phyloP scores from a whole-genome alignment of 2,797 vertebrate genomes.

The Halcyon leucocephala region DNA sequence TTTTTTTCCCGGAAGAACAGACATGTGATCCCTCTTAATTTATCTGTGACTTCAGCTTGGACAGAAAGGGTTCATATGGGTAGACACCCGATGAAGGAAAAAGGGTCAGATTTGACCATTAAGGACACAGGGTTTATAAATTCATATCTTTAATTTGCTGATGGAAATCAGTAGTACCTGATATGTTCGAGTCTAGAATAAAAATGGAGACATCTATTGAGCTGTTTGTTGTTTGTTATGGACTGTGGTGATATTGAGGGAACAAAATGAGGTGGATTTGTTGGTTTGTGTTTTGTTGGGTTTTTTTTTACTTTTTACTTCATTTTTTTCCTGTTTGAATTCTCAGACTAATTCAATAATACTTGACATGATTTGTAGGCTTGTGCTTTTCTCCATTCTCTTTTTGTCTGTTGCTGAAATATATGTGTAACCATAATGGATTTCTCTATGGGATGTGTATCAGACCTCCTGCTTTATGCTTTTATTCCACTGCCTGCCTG shows the following conservation, averaged over 20 bases:
- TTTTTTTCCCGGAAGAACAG: background rate
- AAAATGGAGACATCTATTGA: background rate
- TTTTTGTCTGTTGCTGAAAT: background rate
- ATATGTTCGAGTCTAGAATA: background rate
- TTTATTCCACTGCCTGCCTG: conserved; percentile 13
- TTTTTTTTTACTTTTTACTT: background rate
- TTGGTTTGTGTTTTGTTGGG: background rate
- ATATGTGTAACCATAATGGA: background rate
- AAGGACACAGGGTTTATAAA: background rate
- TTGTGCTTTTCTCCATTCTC: background rate
- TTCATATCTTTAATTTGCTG: background rate
- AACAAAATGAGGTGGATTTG: background rate
- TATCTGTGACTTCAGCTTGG: background rate
- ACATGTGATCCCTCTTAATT: background rate
- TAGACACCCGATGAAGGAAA: background rate
- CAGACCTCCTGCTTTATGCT: background rate
- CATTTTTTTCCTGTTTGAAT: background rate
- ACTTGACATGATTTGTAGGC: background rate
- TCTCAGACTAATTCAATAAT: background rate
- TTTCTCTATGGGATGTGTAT: background rate
- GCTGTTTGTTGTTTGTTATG: background rate
- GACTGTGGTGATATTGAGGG: background rate
- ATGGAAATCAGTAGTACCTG: background rate
- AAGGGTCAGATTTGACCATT: background rate
- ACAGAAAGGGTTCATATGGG: background rate